Conservation (phyloP, 2,888 invertebrate species). For the Abrostola triplasia region DNA sequence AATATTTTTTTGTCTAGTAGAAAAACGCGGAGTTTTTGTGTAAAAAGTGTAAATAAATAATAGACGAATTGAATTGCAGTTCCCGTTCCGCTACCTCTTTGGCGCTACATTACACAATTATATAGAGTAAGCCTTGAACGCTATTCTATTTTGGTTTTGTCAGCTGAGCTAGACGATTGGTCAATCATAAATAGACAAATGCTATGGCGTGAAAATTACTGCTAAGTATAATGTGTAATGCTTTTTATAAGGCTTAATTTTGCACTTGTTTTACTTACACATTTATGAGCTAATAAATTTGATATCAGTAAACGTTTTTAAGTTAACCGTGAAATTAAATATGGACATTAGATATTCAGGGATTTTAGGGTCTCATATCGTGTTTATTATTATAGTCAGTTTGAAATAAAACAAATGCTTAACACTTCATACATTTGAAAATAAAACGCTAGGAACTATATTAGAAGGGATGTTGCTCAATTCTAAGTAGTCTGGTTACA, state of each 20-base stretch:
- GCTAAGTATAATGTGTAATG: too few species aligned
- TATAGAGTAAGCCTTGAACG: constrained; percentile 1
- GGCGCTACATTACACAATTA: constrained; percentile 19
- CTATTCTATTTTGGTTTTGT: constrained; percentile 4
- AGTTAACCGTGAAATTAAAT: too few species aligned
- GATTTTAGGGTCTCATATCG: neutral
- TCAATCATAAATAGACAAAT: constrained; percentile 3
- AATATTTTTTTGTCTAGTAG: too few species aligned
- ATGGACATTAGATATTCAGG: too few species aligned
- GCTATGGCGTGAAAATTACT: too few species aligned
- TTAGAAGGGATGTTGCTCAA: constrained; percentile 72
- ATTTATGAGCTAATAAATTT: too few species aligned
- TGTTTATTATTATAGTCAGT: constrained; percentile 5
- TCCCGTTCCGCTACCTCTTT: constrained; percentile 23
- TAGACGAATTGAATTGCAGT: constrained; percentile 21
- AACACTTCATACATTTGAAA: constrained; percentile 19
- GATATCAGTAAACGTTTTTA: too few species aligned
- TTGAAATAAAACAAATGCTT: constrained; percentile 24
- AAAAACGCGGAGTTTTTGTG: neutral
- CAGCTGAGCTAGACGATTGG: neutral
- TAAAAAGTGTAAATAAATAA: constrained; percentile 24
- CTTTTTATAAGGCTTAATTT: too few species aligned
- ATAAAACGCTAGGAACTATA: constrained; percentile 55
- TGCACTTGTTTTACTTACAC: too few species aligned
- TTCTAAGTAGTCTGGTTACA: constrained; percentile 37